Evolutionary conservation across 2,113 vertebrate genomes (phyloP).

Genomic region (Rhea americana): DNA sequence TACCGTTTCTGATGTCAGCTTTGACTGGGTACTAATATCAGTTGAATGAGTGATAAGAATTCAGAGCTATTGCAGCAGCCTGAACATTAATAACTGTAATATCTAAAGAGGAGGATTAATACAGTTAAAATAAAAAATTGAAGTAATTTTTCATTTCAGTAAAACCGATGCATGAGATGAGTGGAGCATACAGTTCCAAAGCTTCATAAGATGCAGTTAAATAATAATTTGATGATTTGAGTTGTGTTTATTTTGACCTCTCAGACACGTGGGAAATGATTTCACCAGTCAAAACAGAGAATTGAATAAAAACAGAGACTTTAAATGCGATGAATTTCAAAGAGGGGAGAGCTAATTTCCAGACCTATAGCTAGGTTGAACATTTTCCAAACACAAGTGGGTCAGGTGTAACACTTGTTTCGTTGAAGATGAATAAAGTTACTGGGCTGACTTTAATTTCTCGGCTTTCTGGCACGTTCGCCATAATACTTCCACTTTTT

Average conservation of each 20-base stretch:
- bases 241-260: constrained; percentile 26
- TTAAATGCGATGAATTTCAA: neutral
- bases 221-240: neutral
- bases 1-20: constrained; percentile 52
- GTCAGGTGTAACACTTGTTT: neutral
- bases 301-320: neutral
- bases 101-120: constrained; percentile 47
- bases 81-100: constrained; percentile 43
- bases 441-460: neutral
- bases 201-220: constrained; percentile 24
- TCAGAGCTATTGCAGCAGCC: constrained; percentile 33
- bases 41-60: constrained; percentile 58
- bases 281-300: neutral
- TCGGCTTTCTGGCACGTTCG: neutral
- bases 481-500: neutral
- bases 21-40: constrained; percentile 37
- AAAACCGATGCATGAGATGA: constrained; percentile 10
- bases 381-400: neutral
- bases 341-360: neutral
- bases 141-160: constrained; percentile 48
- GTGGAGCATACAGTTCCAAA: constrained; percentile 4
- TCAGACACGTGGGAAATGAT: neutral
- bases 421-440: neutral
- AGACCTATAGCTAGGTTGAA: neutral
- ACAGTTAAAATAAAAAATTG: constrained; percentile 38